A percentile compares a stretch with the other conserved stretches of the same genome.
Conservation (phyloP, 2,797 vertebrate genomes). For the Sebastes minor region DNA sequence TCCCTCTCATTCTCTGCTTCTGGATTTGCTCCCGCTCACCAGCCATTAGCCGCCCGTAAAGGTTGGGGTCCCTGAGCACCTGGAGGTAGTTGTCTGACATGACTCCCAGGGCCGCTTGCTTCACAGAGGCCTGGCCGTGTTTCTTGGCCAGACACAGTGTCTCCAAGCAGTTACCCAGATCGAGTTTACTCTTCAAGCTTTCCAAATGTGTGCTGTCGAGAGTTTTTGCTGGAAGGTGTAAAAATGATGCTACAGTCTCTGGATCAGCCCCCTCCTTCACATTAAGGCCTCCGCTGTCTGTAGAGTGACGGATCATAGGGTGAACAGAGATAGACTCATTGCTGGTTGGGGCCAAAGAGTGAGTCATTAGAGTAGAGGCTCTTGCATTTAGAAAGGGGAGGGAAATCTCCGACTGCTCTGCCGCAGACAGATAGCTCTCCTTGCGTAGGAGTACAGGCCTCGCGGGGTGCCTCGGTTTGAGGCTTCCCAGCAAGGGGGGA, state of each 20-base stretch:
- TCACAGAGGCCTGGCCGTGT: slow-evolving; percentile 75
- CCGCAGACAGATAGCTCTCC: slow-evolving; percentile 82
- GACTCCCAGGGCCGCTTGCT: slow-evolving; percentile 85
- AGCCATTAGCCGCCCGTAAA: slow-evolving; percentile 86
- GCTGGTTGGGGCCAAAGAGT: background rate
- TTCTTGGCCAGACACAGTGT: slow-evolving; percentile 86
- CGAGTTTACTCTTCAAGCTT: slow-evolving; percentile 75
- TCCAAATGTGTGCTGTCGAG: slow-evolving; percentile 66
- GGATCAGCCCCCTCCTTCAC: slow-evolving; percentile 18
- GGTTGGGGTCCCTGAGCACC: slow-evolving; percentile 85
- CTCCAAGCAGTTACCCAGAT: slow-evolving; percentile 92
- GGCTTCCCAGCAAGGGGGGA: slow-evolving; percentile 18
- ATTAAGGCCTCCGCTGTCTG: slow-evolving; percentile 30
- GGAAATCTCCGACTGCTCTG: slow-evolving; percentile 79
- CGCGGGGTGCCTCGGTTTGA: slow-evolving; percentile 31
- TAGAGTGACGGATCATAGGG: slow-evolving; percentile 12
- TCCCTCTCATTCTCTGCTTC: slow-evolving; percentile 81
- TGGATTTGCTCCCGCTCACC: slow-evolving; percentile 88
- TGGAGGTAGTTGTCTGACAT: slow-evolving; percentile 95
- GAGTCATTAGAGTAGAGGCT: background rate
- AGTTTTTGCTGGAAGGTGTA: slow-evolving; percentile 55
- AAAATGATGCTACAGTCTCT: slow-evolving; percentile 67
- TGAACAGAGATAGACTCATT: slow-evolving; percentile 28
- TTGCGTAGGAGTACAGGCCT: slow-evolving; percentile 76
- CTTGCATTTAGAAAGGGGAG: slow-evolving; percentile 56